These are phyloP conservation scores for Acronicta leporina DNA, from an alignment of 2,888 invertebrate species.

Conservation along the genomic window DNA sequence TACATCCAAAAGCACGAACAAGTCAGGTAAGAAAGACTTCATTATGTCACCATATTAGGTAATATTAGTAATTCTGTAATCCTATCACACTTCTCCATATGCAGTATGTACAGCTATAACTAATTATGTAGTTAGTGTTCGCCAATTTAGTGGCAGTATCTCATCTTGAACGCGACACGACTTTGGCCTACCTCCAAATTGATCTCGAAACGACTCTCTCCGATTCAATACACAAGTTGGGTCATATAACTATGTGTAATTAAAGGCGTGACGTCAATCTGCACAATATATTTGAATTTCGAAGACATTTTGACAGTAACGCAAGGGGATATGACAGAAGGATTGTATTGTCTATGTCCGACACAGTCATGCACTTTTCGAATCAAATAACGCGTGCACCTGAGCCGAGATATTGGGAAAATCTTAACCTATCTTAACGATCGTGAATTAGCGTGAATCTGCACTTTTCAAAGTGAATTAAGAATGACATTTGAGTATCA, in stretches of 20 bases:
- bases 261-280: constrained; percentile 26
- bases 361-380: constrained; percentile 6
- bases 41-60: constrained; percentile 14
- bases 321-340: constrained; percentile 13
- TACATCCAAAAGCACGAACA: constrained; percentile 98
- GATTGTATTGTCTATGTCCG: constrained; percentile 13
- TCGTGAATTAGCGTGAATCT: constrained; percentile 4
- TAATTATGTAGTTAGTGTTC: constrained; percentile 51
- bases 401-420: constrained; percentile 9
- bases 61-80: constrained; percentile 1
- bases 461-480: constrained; percentile 29
- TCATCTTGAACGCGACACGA: constrained; percentile 66
- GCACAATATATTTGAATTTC: constrained; percentile 24
- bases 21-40: constrained; percentile 92
- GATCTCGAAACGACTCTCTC: constrained; percentile 62
- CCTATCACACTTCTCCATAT: constrained; percentile 22
- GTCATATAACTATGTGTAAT: constrained; percentile 36
- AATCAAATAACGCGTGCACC: constrained; percentile 12
- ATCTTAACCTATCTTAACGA: too few relatives aligned
- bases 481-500: constrained; percentile 23
- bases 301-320: constrained; percentile 22
- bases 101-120: constrained; percentile 32
- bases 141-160: constrained; percentile 65
- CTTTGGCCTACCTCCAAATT: constrained; percentile 76
- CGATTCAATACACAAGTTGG: constrained; percentile 58